phyloP scores from a whole-genome alignment of 2,797 vertebrate genomes.

The Schizothorax lantsangensis region DNA sequence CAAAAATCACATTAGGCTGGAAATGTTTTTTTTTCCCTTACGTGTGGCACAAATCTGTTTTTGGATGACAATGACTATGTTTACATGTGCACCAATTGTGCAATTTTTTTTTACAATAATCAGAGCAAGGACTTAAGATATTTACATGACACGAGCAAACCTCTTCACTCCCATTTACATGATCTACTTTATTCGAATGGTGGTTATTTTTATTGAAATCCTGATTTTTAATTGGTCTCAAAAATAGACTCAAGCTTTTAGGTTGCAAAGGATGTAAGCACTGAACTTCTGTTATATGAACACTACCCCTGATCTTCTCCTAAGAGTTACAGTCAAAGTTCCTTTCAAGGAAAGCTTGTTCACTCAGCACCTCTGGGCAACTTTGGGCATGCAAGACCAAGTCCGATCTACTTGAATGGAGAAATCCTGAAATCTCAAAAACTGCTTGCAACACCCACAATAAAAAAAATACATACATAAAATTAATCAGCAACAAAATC shows the following conservation, averaged over 20 bases:
- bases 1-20: not conserved
- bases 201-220: too few species aligned
- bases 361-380: too few species aligned
- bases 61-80: not conserved
- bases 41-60: not conserved
- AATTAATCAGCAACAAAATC: not conserved
- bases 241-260: too few species aligned
- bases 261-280: not conserved
- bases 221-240: too few species aligned
- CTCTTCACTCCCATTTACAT: not conserved
- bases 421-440: not conserved
- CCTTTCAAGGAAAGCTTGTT: not conserved
- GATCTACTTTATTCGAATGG: too few species aligned
- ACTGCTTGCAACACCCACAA: not conserved
- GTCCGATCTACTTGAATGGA: not conserved
- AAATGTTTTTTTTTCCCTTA: not conserved
- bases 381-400: not conserved
- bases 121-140: not conserved
- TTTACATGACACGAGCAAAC: not conserved
- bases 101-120: not conserved
- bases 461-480: not conserved
- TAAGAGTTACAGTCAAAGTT: too few species aligned
- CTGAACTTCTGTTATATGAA: not conserved
- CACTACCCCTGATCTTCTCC: too few species aligned
- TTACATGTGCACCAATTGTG: not conserved